Evolutionary conservation across 2,113 vertebrate species (phyloP).

Genomic region (Ariopsis seemanni): DNA sequence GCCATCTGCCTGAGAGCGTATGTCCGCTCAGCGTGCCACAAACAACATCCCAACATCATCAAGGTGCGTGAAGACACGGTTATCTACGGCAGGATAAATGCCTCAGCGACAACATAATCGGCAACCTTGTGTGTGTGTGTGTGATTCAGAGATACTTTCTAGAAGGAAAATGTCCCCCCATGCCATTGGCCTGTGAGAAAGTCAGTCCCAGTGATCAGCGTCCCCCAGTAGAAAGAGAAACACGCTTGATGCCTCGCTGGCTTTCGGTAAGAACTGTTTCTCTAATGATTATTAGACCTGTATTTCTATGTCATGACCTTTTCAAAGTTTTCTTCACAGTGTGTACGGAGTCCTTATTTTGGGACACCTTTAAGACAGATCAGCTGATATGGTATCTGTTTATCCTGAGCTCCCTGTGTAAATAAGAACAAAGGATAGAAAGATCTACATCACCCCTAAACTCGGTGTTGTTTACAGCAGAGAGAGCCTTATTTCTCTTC

Average conservation of each 20-base stretch:
- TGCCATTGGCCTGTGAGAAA: slow-evolving; percentile 76
- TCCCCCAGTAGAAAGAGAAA: slow-evolving; percentile 81
- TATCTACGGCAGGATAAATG: too few relatives aligned
- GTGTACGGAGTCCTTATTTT: neutral
- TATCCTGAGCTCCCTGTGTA: neutral
- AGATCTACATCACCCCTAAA: neutral
- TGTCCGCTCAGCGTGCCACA: slow-evolving; percentile 79
- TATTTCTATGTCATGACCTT: neutral
- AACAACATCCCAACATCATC: slow-evolving; percentile 77
- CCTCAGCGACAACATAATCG: neutral
- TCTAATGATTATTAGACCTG: neutral
- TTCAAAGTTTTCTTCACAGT: neutral
- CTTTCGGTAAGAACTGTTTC: slow-evolving; percentile 74
- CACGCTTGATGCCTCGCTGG: slow-evolving; percentile 82
- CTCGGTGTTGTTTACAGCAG: too few relatives aligned
- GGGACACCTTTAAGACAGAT: neutral
- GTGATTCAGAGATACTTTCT: slow-evolving; percentile 62
- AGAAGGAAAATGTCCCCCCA: slow-evolving; percentile 75
- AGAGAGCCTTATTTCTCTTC: neutral
- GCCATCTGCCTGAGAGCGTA: slow-evolving; percentile 76
- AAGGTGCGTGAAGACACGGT: slow-evolving; percentile 64
- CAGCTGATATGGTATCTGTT: neutral
- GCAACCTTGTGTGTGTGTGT: neutral
- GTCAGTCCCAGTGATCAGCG: slow-evolving; percentile 72
- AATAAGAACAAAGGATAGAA: neutral